These are phyloP conservation scores for Xiphophorus hellerii DNA, from an alignment of 2,113 vertebrate species.

Conservation along the genomic window DNA sequence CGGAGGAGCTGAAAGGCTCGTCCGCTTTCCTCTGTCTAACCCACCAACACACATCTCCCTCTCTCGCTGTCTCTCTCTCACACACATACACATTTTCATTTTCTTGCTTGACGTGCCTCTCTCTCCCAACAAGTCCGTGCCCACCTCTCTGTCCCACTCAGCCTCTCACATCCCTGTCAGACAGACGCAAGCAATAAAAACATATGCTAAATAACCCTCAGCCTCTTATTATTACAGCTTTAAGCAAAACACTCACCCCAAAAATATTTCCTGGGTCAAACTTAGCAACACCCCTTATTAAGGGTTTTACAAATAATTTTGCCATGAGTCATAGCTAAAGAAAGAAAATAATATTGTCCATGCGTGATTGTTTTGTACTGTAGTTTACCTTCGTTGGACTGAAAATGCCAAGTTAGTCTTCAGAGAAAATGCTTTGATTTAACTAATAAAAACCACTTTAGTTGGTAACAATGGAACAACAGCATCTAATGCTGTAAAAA, in stretches of 20 bases:
- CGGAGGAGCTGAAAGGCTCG: conserved; percentile 68
- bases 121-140: conserved; percentile 58
- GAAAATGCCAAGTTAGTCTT: conserved; percentile 65
- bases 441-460: conserved; percentile 11
- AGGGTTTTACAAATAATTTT: conserved; percentile 30
- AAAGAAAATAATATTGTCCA: conserved; percentile 21
- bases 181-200: conserved; percentile 50
- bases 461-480: background rate
- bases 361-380: conserved; percentile 50
- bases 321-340: conserved; percentile 31
- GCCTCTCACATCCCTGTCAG: conserved; percentile 33
- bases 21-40: conserved; percentile 53
- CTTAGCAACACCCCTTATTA: background rate
- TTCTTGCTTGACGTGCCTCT: conserved; percentile 55
- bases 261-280: conserved; percentile 31
- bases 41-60: conserved; percentile 9
- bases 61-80: background rate
- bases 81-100: conserved; percentile 35
- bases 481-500: background rate
- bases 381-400: conserved; percentile 44
- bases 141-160: background rate
- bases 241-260: conserved; percentile 35
- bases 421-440: conserved; percentile 37
- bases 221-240: conserved; percentile 46
- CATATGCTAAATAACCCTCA: conserved; percentile 28